Conservation (phyloP, 1,140 invertebrate species). For the Oryzaephilus surinamensis region DNA sequence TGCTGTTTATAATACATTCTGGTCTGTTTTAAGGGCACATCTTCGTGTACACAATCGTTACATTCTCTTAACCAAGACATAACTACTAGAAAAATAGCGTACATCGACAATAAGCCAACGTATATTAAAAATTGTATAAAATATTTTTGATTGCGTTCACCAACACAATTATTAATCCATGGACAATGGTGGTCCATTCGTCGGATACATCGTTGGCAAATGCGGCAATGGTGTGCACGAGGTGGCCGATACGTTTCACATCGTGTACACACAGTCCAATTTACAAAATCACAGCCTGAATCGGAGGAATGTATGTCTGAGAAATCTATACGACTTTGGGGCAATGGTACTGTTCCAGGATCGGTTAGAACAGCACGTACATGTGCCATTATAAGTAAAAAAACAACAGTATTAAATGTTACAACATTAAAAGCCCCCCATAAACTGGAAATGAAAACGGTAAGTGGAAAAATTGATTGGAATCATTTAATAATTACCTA, state of each 20-base stretch:
- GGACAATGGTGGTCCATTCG: constrained; percentile 90
- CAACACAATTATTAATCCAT: constrained; percentile 84
- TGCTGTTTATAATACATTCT: constrained; percentile 49
- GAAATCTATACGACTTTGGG: constrained; percentile 69
- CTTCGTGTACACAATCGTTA: constrained; percentile 49
- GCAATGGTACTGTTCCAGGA: constrained; percentile 78
- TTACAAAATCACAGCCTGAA: constrained; percentile 45
- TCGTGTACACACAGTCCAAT: constrained; percentile 77
- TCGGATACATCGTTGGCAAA: constrained; percentile 77
- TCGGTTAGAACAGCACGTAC: constrained; percentile 78
- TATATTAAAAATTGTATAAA: constrained; percentile 88
- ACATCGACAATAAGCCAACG: constrained; percentile 50
- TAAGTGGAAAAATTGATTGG: constrained; percentile 6
- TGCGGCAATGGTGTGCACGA: constrained; percentile 78
- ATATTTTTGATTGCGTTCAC: constrained; percentile 88
- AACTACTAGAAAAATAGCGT: constrained; percentile 61
- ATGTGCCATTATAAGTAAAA: constrained; percentile 68
- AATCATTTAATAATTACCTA: constrained; percentile 46
- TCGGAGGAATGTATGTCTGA: constrained; percentile 48
- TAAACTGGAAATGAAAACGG: constrained; percentile 51
- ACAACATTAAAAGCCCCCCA: constrained; percentile 78
- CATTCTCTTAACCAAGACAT: constrained; percentile 68
- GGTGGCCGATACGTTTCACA: constrained; percentile 80
- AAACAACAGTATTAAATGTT: constrained; percentile 69
- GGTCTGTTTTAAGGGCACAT: constrained; percentile 58